Percentiles rank a stretch among this genome's conserved stretches.
phyloP scores from a whole-genome alignment of 2,113 vertebrate species.

The Leucoraja erinaceus region DNA sequence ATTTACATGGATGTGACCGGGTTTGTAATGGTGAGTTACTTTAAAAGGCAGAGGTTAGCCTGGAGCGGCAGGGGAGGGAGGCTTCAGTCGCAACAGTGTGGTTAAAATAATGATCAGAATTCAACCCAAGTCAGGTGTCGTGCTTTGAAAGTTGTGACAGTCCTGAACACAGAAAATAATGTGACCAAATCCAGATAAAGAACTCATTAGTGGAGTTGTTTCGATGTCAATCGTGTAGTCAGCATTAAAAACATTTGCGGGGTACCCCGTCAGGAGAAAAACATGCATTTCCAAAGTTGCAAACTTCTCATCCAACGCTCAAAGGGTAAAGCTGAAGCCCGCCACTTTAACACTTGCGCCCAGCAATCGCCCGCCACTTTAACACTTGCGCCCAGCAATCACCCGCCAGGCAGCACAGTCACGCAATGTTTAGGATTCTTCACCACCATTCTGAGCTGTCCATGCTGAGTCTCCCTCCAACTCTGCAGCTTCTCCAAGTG shows the following conservation, averaged over 20 bases:
- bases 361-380: background rate
- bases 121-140: background rate
- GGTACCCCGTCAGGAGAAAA: background rate
- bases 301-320: background rate
- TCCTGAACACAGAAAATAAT: background rate
- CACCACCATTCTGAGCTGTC: background rate
- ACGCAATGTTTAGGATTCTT: background rate
- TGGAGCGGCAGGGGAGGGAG: background rate
- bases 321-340: background rate
- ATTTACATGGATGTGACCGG: conserved; percentile 24
- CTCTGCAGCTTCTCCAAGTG: background rate
- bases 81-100: conserved; percentile 25
- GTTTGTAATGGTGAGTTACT: conserved; percentile 19
- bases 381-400: background rate
- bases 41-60: conserved; percentile 21
- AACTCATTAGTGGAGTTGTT: background rate
- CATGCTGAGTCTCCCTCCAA: background rate
- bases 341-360: background rate
- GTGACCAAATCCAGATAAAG: background rate
- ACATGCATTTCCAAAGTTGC: conserved; percentile 26
- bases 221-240: background rate
- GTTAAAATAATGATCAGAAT: background rate
- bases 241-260: background rate
- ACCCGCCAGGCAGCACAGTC: background rate
- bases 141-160: background rate